Base-by-base conservation (phyloP, 1,140 invertebrate species). In the Odontomachus brunneus region DNA sequence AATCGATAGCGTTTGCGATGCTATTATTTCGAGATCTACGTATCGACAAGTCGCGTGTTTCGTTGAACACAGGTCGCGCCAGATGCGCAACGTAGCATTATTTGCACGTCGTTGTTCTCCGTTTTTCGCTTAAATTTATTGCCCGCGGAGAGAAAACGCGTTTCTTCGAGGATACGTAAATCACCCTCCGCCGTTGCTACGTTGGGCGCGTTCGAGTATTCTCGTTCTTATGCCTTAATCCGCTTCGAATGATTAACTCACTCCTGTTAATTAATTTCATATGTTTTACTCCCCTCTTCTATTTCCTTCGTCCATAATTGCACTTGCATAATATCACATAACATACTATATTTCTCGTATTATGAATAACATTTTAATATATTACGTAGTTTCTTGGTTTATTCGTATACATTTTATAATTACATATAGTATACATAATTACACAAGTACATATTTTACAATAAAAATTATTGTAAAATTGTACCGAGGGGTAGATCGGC, bases 11-110 rank as follows among this genome's bases (percentile, higher is more conserved):
- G 29, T 24, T 76, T 51, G 51, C 44, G n/a, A 17, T n/a, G 44
- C 29, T 66, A 66, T 76, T 67, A 76, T 76, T 76, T 55, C 19
- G 38, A 76, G 38, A 66, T 66, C 26, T 75, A 65, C 29, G 14
- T 66, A 66, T 38, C 44, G 26, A 33, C 19, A 76, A 76, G n/a
- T 53, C 51, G 73, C 15, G 71, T 11, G 9, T 53, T 66, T 19
- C 51, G n/a, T 75, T 51, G 44, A 33, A 38, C 14, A 14, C 44
- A 11, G 24, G 57, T 11, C n/a, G 9, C 22, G 65, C 7, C 57
- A 65, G 38, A 48, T 66, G 44, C 33, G 19, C 26, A 63, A 51
- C 19, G 33, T 51, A 65, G 9, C 49, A 14, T 38, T 76, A 76
- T 76, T 76, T 67, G 48, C 48, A 17, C 15, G 15, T 75, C 38